Percentiles rank a stretch among this genome's conserved stretches.
phyloP scores from a whole-genome alignment of 2,888 invertebrate genomes.

The Ligdia adustata region DNA sequence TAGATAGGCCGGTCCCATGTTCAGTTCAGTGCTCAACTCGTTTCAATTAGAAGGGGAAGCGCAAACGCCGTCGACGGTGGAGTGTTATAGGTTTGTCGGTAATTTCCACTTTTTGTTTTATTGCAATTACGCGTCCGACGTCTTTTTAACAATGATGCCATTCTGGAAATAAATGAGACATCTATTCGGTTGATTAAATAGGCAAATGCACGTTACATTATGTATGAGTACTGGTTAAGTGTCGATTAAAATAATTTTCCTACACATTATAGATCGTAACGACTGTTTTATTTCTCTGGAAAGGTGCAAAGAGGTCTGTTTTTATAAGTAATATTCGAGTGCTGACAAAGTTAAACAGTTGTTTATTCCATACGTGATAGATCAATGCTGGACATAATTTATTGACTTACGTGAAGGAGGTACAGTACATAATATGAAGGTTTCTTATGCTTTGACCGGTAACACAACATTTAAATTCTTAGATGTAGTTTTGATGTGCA shows the following conservation, averaged over 20 bases:
- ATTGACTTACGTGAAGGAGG: too few species aligned
- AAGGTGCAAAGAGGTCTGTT: neutral
- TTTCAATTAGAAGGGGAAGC: conserved; percentile 40
- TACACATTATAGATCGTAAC: conserved; percentile 13
- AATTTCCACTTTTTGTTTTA: conserved; percentile 35
- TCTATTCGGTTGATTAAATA: conserved; percentile 26
- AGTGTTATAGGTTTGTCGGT: conserved; percentile 35
- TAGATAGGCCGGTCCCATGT: conserved; percentile 24
- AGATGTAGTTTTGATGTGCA: too few species aligned
- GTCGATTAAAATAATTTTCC: conserved; percentile 22
- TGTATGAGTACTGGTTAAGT: conserved; percentile 16
- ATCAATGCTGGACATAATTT: neutral
- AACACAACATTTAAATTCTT: too few species aligned
- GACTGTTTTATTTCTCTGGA: conserved; percentile 9
- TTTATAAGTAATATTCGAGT: neutral
- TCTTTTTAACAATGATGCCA: conserved; percentile 29
- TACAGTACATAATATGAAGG: too few species aligned
- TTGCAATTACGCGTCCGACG: conserved; percentile 36
- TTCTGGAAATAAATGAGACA: conserved; percentile 38
- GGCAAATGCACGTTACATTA: conserved; percentile 28
- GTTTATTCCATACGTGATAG: neutral
- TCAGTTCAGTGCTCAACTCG: conserved; percentile 42
- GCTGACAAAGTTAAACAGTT: neutral
- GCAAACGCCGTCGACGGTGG: conserved; percentile 4
- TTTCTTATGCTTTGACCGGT: too few species aligned